A percentile compares a stretch with the other conserved stretches of the same genome.
phyloP scores from a whole-genome alignment of 2,888 invertebrate species.

The Callyntrura guangdongensis region DNA sequence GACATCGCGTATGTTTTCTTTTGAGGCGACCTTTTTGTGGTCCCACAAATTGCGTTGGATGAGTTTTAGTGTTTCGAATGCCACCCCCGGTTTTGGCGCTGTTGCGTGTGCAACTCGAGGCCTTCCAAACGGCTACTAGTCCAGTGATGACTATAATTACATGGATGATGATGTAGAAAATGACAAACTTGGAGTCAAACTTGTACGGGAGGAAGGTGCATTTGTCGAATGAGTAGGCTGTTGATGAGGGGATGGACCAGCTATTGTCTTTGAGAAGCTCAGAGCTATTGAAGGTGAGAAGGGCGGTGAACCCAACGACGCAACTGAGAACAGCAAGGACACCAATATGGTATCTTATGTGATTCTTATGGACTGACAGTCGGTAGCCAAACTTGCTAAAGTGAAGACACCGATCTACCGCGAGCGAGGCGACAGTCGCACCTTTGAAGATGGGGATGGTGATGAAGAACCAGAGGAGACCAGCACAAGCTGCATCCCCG shows the following conservation, averaged over 20 bases:
- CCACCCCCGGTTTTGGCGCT: slow-evolving; percentile 12
- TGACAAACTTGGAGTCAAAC: slow-evolving; percentile 82
- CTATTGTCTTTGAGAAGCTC: slow-evolving; percentile 79
- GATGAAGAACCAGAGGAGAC: slow-evolving; percentile 82
- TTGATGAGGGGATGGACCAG: slow-evolving; percentile 65
- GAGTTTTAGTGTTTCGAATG: background rate
- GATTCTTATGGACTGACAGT: slow-evolving; percentile 80
- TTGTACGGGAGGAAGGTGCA: slow-evolving; percentile 82
- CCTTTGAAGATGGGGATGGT: slow-evolving; percentile 81
- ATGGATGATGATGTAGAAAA: slow-evolving; percentile 81
- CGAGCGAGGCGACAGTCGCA: slow-evolving; percentile 80
- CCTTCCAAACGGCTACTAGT: slow-evolving; percentile 79
- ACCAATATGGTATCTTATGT: slow-evolving; percentile 79
- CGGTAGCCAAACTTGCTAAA: slow-evolving; percentile 81
- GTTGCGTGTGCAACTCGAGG: slow-evolving; percentile 66
- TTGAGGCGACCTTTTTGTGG: slow-evolving; percentile 62
- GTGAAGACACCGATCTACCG: slow-evolving; percentile 81
- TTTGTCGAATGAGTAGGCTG: slow-evolving; percentile 81
- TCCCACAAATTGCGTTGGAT: slow-evolving; percentile 49
- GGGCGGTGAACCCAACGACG: slow-evolving; percentile 81
- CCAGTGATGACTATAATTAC: slow-evolving; percentile 79
- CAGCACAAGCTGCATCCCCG: slow-evolving; percentile 81
- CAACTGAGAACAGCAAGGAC: slow-evolving; percentile 80
- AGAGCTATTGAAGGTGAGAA: slow-evolving; percentile 80
- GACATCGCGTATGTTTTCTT: slow-evolving; percentile 61